Evolutionary conservation across 2,113 vertebrate genomes (phyloP), one percentile per base, ranked within the genome.

Genomic region (Sturnus vulgaris): DNA sequence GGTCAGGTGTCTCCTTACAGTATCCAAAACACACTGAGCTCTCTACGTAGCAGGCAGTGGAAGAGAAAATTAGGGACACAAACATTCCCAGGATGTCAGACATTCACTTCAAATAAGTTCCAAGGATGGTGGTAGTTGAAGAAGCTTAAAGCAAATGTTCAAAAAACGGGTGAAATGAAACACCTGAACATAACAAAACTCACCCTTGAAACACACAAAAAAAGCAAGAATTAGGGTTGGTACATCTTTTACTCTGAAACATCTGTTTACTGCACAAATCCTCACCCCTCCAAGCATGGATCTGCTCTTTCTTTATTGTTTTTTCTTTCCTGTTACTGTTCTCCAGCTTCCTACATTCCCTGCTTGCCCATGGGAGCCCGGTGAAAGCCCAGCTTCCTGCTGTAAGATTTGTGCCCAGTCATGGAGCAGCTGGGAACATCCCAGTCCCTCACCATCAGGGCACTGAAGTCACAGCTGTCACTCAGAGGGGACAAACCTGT

Each of bases 301-400:
- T 46, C 6, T n/a, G 11, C 4, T 60, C 9, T 18, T 25, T 5
- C 4, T 40, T 20, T 4, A 1, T 37, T 9, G 5, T 6, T 33
- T n/a, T 50, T 46, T 5, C 14, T 46, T 33, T 44, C 31, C 33
- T 21, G 13, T 49, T 30, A 30, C 22, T 59, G 16, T 64, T 69
- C 30, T 71, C 9, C 50, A 65, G 12, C 56, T 68, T 60, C 63
- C 31, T 25, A 10, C 17, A 19, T 28, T 55, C 39, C 30, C 52
- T 76, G 23, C 18, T 64, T 56, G 30, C 23, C 61, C 19, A 10
- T 0, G 8, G 50, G 46, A 82, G 31, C 24, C 4, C 57, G 49
- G 27, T 9, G 50, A 65, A 50, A 72, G 23, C 44, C 55, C 53
- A 57, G 3, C 13, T 52, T 73, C 18, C n/a, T 37, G 30, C 40